phyloP scores from a whole-genome alignment of 2,113 vertebrate species.

The Ursus arctos region DNA sequence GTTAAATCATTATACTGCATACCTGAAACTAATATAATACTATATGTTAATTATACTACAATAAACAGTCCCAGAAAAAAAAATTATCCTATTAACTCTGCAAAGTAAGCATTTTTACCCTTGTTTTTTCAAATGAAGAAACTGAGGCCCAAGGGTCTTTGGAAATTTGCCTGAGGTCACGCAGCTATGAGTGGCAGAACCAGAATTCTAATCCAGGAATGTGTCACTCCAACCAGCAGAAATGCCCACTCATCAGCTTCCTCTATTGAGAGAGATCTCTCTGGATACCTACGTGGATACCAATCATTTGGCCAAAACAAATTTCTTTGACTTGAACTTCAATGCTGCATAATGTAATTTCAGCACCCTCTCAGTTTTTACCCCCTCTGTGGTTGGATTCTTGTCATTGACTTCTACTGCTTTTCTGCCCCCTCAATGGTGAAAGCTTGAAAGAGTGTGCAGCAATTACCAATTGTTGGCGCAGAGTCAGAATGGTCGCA shows the following conservation, averaged over 20 bases:
- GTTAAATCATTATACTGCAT: background rate
- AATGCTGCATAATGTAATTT: background rate
- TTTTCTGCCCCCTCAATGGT: background rate
- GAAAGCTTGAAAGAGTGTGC: background rate
- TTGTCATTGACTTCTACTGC: background rate
- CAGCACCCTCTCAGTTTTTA: background rate
- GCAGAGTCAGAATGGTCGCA: background rate
- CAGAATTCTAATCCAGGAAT: background rate
- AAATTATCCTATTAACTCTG: constrained; percentile 3
- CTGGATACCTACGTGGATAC: background rate
- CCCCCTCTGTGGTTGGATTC: background rate
- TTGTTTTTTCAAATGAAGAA: background rate
- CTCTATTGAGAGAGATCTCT: background rate
- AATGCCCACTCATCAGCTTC: background rate
- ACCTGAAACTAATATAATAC: background rate
- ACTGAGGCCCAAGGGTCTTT: background rate
- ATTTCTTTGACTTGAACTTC: background rate
- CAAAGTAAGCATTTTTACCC: background rate
- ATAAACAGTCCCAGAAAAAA: background rate
- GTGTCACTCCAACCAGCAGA: background rate
- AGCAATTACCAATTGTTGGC: background rate
- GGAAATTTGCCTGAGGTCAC: constrained; percentile 25
- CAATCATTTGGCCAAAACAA: background rate
- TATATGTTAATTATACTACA: background rate
- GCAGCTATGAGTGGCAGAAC: background rate